Evolutionary conservation across 1,140 invertebrate species (phyloP).

Genomic region (Heliconius melpomene): DNA sequence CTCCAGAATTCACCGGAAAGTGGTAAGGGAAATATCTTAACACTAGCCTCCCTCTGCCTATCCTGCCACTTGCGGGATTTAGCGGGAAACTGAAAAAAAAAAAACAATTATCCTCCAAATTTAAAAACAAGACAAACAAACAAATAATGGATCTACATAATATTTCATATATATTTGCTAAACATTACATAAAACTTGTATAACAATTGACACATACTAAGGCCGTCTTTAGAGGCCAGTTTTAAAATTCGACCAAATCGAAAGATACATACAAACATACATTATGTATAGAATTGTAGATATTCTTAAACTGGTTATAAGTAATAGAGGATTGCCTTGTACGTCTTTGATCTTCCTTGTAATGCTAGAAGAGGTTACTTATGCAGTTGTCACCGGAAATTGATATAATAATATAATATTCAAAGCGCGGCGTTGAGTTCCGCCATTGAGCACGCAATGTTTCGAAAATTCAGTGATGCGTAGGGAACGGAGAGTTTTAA

Average conservation of each 20-base stretch:
- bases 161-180: slow-evolving; percentile 39
- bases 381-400: background rate
- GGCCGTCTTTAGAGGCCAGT: slow-evolving; percentile 38
- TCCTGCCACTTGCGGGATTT: background rate
- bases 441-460: background rate
- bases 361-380: background rate
- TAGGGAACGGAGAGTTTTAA: too few relatives aligned
- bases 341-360: slow-evolving; percentile 17
- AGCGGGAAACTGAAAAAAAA: background rate
- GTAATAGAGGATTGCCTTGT: slow-evolving; percentile 17
- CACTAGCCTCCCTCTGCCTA: background rate
- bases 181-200: slow-evolving; percentile 50
- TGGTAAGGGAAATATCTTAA: too few relatives aligned
- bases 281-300: background rate
- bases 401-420: background rate
- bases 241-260: slow-evolving; percentile 26
- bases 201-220: slow-evolving; percentile 55
- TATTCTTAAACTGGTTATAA: background rate
- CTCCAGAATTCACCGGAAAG: too few relatives aligned
- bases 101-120: background rate
- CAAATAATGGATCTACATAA: background rate
- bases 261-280: slow-evolving; percentile 12
- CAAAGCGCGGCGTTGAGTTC: background rate
- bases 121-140: background rate
- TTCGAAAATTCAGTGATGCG: background rate